Base-by-base conservation (phyloP, 2,113 vertebrate species). In the Nicator chloris region DNA sequence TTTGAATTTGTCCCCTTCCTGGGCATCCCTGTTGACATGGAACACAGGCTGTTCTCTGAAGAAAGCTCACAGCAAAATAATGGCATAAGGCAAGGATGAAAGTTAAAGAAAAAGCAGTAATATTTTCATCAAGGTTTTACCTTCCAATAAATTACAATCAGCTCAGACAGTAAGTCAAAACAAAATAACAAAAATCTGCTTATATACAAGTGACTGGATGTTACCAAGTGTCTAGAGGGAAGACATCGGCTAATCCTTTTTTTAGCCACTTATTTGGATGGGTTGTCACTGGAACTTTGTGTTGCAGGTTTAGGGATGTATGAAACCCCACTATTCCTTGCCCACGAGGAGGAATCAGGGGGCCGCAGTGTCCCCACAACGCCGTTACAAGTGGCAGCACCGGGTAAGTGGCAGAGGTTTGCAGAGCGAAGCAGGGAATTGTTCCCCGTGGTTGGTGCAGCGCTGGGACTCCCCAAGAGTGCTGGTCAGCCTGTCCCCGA, bases 321-420 rank as follows among this genome's bases (percentile, higher is more conserved):
- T 85, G 99, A 99, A 95, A 99, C 98, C 24, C 98, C 99, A 3
- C 96, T 99, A 9, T 99, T 98, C 91, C 97, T 99, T 51, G 96
- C 98, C 61, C 98, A 99, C 6, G 99, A 99, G 87, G 99, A 99
- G 51, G 99, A 99, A 50, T 98, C 98, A 1, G 99, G 99, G 19
- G 99, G 99, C 37, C 98, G 99, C 23, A 99, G 99, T 1, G 99
- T 99, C 73, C 99, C 99, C 80, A 99, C 99, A 33, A 99, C 99
- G n/a, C 98, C 99, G 0, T 92, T 99, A 1, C 99, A 99, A 87
- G 98, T 98, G 39, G 91, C 98, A 31, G 98, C 99, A 44, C 98
- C 99, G 50, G 99, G 99, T 99, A 95, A 92, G 97, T 33, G 19
- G 21, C 57, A 40, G 49, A 57, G 59, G 17, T 57, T 44, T 65